Evolutionary conservation across 2,888 invertebrate species (phyloP), one percentile per base, ranked within the genome.

Genomic region (Pandemis corylana): DNA sequence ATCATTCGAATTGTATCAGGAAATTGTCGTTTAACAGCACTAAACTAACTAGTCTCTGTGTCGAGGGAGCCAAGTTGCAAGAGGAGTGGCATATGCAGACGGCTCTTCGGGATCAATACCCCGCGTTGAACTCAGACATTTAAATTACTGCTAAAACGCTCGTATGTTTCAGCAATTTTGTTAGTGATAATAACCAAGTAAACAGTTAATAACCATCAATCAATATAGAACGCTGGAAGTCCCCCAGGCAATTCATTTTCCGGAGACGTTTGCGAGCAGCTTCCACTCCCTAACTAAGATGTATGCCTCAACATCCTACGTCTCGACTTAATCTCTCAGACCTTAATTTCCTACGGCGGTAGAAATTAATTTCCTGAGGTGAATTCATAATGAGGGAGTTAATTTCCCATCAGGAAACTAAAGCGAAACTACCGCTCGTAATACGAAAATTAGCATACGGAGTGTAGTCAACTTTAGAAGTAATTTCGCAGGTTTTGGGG

Each of bases 101-200:
- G 56, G 62, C 7, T 10, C 20, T 62, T 67, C 41, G 62, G 67
- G 75, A 75, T 75, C 75, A 67, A 75, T 75, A 75, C 67, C 53
- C 75, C 28, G 28, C 42, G 56, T 56, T 66, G 62, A 75, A 70
- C 66, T 53, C 36, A 36, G 61, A 13, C 59, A 65, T 51, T 72
- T 65, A 49, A 59, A 74, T 62, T 49, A 51, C 61, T 12, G n/a
- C 53, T 15, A 56, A 15, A 6, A 56, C 9, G 15, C 20, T 20
- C 20, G 15, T 62, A 51, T 65, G 65, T 61, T 59, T 66, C n/a
- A 66, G 36, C 20, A 46, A 20, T 13, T 36, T 49, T 20, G 49
- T 49, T 7, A 7, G 20, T 9, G 20, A 56, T 12, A 56, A 56
- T 13, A 20, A 56, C 56, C 9, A 0, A 53, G 7, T 20, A 7